Percentiles rank a stretch among this genome's conserved stretches.
Conservation (phyloP, 2,888 invertebrate genomes). For the Drosophila eohydei region DNA sequence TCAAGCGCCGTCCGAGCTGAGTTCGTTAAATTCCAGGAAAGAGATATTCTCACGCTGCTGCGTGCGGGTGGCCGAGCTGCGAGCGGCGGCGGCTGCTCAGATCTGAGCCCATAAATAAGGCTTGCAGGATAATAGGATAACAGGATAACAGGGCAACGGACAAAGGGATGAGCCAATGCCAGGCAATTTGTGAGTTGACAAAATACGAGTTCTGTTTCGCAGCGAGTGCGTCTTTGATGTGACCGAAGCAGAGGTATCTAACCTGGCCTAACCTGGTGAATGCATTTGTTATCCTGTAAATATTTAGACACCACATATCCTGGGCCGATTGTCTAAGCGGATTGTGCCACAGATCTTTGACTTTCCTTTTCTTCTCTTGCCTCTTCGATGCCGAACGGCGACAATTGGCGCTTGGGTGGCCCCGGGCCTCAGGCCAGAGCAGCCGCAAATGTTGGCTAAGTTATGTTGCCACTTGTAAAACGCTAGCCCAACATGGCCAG, state of each 20-base stretch:
- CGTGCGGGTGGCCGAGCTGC: constrained; percentile 59
- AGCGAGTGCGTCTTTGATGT: constrained; percentile 39
- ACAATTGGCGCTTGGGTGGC: constrained; percentile 76
- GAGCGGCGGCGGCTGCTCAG: constrained; percentile 37
- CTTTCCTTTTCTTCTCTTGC: constrained; percentile 12
- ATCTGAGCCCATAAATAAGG: constrained; percentile 69
- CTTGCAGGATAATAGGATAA: constrained; percentile 42
- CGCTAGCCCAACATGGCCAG: constrained; percentile 67
- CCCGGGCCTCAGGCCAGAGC: constrained; percentile 9
- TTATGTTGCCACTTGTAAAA: constrained; percentile 77
- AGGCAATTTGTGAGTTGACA: constrained; percentile 78
- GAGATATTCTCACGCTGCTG: constrained; percentile 67
- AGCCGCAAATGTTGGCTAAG: constrained; percentile 35
- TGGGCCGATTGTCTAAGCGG: constrained; percentile 44
- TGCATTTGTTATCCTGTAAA: constrained; percentile 53
- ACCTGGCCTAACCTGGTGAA: constrained; percentile 20
- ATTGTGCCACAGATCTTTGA: constrained; percentile 57
- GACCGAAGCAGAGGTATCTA: constrained; percentile 8
- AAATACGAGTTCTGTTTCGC: constrained; percentile 51
- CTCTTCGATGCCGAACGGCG: constrained; percentile 21
- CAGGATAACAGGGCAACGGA: constrained; percentile 1
- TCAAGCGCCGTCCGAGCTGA: constrained; percentile 33
- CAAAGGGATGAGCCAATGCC: constrained; percentile 58
- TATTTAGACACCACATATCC: constrained; percentile 61
- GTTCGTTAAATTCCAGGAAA: constrained; percentile 58